Base-by-base conservation (phyloP, 2,113 vertebrate genomes). In the Eudorcas thomsonii region DNA sequence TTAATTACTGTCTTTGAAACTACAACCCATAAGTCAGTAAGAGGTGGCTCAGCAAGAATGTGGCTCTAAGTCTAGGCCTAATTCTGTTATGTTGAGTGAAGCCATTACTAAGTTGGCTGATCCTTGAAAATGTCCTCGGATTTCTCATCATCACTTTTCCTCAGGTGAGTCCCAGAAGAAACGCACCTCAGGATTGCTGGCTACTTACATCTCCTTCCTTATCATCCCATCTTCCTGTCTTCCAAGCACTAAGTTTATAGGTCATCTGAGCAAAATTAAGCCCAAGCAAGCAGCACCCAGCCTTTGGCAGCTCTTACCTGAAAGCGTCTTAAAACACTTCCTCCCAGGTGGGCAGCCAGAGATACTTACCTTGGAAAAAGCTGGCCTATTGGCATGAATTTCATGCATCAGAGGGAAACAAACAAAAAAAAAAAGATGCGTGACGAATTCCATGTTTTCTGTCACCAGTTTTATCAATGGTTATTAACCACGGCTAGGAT, bases 1-100 rank as follows among this genome's bases (percentile, higher is more conserved):
- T 96, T 96, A 96, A 97, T 96, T 92, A 94, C 45, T 89, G 23
- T 88, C 96, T 95, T 80, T 96, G 94, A 96, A 98, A 94, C 89
- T 92, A 54, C 6, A 96, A 81, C 54, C 80, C n/a, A 2, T 82
- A 95, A 62, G 91, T 97, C 92, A 94, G 77, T 45, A 94, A 89
- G 57, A 74, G 21, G 50, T 26, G 83, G 77, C 71, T 96, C 81
- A 90, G 90, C 67, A 95, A 86, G 60, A 96, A 82, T 8, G n/a
- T 59, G 67, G 12, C 59, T 90, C 67, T 83, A 36, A 60, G 60
- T 67, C n/a, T 92, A 54, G 25, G 74, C 33, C 45, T 83, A 77
- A 80, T 90, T 87, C 77, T 94, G 62, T 30, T 80, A 60, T 43
- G 50, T 36, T 88, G 74, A 86, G 28, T 93, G 74, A 88, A 78